Evolutionary conservation across 2,888 invertebrate genomes (phyloP), one percentile per base, ranked within the genome.

Genomic region (Sinodicranocentrus sp.): DNA sequence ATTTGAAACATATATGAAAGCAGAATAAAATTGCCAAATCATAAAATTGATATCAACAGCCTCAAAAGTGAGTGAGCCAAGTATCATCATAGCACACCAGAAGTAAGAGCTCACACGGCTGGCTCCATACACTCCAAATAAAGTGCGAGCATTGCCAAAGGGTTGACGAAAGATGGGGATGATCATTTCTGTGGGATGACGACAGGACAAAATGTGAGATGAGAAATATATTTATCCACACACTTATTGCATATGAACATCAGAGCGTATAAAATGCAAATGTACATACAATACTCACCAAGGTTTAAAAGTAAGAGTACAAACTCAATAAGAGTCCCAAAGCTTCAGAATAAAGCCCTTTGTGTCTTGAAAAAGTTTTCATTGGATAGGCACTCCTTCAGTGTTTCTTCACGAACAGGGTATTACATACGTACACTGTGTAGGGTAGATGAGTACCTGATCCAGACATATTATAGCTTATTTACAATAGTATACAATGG

Each of bases 81-180:
- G 17, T 10, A 52, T 52, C 17, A 52, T 19, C 52, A n/a, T n/a
- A n/a, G n/a, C n/a, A n/a, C n/a, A 52, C 17, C 2, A 48, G 33
- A 1, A 44, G 44, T 44, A 44, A 44, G 2, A 44, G 44, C 15
- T n/a, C 15, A 52, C 52, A 15, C 25, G 26, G 17, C 28, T 28
- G 61, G 25, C 25, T 61, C 61, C 61, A 76, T 76, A 43, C 26
- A 21, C 33, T 70, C 54, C 67, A 67, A 76, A 65, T 75, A 73
- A n/a, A 48, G 73, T 23, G 13, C 65, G 52, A 33, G 39, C n/a
- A 67, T 76, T 57, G 76, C 67, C 67, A 76, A 76, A 67, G 76
- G 76, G 67, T 76, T 65, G 76, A 67, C 76, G 43, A 76, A 52
- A 43, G 61, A 61, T 61, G 61, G 33, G 33, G 61, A 61, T 28